Percentiles rank a stretch among this genome's conserved stretches.
phyloP scores from a whole-genome alignment of 2,797 vertebrate genomes.

The Petrocephalus schoutedeni region DNA sequence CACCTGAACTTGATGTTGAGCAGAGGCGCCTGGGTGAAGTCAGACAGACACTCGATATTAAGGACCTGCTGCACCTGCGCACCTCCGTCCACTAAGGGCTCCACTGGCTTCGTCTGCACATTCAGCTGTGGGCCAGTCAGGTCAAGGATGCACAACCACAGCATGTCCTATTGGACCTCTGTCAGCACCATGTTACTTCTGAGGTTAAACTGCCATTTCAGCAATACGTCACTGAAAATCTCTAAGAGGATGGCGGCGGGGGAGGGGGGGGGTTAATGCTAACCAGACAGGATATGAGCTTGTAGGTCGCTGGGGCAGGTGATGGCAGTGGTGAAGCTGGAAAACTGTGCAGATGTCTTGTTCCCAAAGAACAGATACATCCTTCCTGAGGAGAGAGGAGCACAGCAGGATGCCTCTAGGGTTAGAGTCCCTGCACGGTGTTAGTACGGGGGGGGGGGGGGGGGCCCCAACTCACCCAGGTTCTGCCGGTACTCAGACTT shows the following conservation, averaged over 20 bases:
- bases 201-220: not conserved
- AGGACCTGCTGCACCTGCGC: slow-evolving; percentile 89
- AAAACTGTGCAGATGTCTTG: slow-evolving; percentile 87
- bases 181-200: not conserved
- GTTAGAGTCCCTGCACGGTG: not conserved
- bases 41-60: slow-evolving; percentile 83
- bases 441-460: not conserved
- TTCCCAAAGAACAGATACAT: slow-evolving; percentile 93
- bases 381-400: slow-evolving; percentile 64
- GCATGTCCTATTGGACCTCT: not conserved
- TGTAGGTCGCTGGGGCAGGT: slow-evolving; percentile 80
- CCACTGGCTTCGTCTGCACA: slow-evolving; percentile 80
- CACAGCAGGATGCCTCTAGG: not conserved
- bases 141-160: slow-evolving; percentile 61
- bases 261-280: not conserved
- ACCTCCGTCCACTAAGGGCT: slow-evolving; percentile 81
- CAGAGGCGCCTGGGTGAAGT: slow-evolving; percentile 75
- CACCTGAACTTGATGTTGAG: slow-evolving; percentile 87
- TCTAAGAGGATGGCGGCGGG: not conserved
- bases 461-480: slow-evolving; percentile 62
- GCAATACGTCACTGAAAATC: not conserved
- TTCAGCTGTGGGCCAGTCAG: slow-evolving; percentile 68
- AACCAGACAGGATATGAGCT: slow-evolving; percentile 74
- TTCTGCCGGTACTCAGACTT: slow-evolving; percentile 92
- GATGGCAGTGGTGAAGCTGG: slow-evolving; percentile 77